These are phyloP conservation scores for Halichoerus grypus DNA, from an alignment of 2,113 vertebrate species.

Conservation along the genomic window DNA sequence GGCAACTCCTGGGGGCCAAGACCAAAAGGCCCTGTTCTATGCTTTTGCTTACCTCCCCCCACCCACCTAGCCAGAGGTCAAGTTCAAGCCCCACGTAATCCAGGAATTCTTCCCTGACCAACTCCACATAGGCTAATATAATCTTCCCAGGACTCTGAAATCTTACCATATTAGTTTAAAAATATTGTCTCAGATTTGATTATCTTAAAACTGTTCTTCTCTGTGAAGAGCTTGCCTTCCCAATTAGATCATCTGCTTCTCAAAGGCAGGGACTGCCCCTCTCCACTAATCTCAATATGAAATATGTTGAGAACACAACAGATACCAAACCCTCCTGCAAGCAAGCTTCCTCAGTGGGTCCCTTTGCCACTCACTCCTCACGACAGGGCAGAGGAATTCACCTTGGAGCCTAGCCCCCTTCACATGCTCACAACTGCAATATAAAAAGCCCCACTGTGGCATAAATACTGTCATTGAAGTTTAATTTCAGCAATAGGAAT, in stretches of 20 bases:
- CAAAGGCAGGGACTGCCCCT: neutral
- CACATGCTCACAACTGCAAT: neutral
- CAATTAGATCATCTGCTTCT: neutral
- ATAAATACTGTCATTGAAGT: slow-evolving; percentile 17
- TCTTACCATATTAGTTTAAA: neutral
- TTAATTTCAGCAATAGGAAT: slow-evolving; percentile 36
- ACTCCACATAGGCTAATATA: neutral
- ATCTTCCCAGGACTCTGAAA: neutral
- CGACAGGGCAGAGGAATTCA: neutral
- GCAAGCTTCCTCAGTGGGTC: neutral
- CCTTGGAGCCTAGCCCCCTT: neutral
- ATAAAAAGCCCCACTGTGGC: neutral
- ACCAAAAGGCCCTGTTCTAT: neutral
- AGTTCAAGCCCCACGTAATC: neutral
- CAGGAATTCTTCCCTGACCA: neutral
- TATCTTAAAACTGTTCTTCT: neutral
- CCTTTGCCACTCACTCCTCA: neutral
- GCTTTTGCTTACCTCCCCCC: neutral
- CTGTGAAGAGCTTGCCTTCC: neutral
- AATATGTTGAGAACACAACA: neutral
- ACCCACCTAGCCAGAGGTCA: neutral
- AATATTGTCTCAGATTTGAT: neutral
- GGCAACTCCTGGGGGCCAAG: neutral
- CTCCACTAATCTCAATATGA: neutral
- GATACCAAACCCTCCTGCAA: neutral